Evolutionary conservation across 2,888 invertebrate species (phyloP).

Genomic region (Philaethria dido): DNA sequence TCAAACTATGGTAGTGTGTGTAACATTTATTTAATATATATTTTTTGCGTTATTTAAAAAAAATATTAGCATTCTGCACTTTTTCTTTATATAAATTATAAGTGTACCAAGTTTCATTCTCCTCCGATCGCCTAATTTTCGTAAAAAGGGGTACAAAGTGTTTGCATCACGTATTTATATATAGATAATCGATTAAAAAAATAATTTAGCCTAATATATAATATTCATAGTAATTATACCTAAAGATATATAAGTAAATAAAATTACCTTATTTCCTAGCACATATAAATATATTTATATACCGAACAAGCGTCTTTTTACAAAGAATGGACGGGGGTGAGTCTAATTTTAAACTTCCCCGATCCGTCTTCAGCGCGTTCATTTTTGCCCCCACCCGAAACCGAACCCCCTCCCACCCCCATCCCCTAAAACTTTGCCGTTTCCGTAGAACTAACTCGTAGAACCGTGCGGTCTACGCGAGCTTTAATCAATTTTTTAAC

Average conservation of each 20-base stretch:
- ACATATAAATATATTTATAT: background rate
- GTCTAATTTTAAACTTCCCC: conserved; percentile 66
- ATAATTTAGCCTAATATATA: too few species aligned
- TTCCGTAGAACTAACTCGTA: conserved; percentile 61
- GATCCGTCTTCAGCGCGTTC: conserved; percentile 63
- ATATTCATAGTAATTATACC: too few species aligned
- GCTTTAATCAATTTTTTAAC: conserved; percentile 78
- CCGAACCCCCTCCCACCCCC: conserved; percentile 45
- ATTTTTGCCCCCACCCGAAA: conserved; percentile 58
- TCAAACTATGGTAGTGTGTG: too few species aligned
- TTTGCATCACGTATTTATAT: too few species aligned
- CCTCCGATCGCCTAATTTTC: too few species aligned
- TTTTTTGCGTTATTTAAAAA: too few species aligned
- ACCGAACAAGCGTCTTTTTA: conserved; percentile 37
- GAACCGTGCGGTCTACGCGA: conserved; percentile 60
- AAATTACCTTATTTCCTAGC: background rate
- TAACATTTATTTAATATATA: too few species aligned
- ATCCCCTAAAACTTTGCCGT: conserved; percentile 52
- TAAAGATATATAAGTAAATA: background rate
- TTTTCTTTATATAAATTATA: too few species aligned
- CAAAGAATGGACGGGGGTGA: conserved; percentile 49
- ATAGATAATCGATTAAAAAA: too few species aligned
- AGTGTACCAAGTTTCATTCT: too few species aligned
- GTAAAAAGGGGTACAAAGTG: too few species aligned
- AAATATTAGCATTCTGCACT: too few species aligned